A percentile compares a stretch with the other conserved stretches of the same genome.
phyloP scores from a whole-genome alignment of 92 coral and sea anemone genomes.

The Phenganax subtilis region DNA sequence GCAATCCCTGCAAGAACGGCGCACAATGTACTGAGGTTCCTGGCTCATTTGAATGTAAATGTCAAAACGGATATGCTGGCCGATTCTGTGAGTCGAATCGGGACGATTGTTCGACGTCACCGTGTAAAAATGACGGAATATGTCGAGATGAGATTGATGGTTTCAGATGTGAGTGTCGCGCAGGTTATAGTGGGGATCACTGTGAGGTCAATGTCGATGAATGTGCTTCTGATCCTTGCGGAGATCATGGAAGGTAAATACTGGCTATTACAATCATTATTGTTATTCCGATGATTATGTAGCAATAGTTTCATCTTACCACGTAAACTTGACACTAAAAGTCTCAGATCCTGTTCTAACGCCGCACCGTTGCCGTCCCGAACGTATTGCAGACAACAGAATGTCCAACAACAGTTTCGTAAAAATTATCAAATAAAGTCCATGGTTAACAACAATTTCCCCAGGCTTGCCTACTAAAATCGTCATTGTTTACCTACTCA shows the following conservation, averaged over 20 bases:
- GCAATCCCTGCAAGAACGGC: conserved; percentile 67
- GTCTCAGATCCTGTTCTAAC: too few species aligned
- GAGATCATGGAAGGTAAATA: conserved; percentile 48
- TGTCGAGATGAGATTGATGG: conserved; percentile 61
- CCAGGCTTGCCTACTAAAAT: too few species aligned
- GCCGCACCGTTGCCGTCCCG: too few species aligned
- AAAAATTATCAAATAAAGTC: too few species aligned
- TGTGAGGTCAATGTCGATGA: conserved; percentile 63
- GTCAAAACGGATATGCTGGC: conserved; percentile 75
- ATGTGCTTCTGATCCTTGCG: conserved; percentile 73
- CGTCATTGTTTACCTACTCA: too few species aligned
- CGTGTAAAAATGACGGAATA: conserved; percentile 73
- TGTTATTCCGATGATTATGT: too few species aligned
- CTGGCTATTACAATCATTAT: too few species aligned
- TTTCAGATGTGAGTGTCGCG: conserved; percentile 62
- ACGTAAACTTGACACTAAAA: too few species aligned
- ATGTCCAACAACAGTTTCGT: too few species aligned
- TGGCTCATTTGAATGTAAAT: conserved; percentile 63
- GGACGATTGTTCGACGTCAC: conserved; percentile 69
- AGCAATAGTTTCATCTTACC: too few species aligned
- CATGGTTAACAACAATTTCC: too few species aligned
- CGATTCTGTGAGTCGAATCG: conserved; percentile 63
- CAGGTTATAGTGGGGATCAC: conserved; percentile 64
- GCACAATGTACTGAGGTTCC: conserved; percentile 59
- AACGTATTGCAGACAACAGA: too few species aligned